Base-by-base conservation (phyloP, 2,113 vertebrate species). In the Cygnus atratus region DNA sequence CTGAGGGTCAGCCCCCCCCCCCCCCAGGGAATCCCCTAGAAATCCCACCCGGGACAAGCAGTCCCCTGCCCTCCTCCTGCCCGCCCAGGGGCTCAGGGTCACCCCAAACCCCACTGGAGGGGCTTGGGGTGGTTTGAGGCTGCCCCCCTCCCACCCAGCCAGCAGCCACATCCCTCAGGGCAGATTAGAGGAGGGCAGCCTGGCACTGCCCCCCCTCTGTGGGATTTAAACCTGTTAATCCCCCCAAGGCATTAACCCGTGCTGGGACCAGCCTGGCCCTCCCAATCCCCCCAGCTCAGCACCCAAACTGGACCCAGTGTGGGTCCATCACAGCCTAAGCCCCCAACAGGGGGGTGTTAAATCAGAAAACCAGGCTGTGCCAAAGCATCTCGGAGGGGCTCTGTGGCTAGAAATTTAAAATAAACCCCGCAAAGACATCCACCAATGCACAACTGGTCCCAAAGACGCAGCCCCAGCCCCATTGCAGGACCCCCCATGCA, bases 181-280 rank as follows among this genome's bases (percentile, higher is more conserved):
- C 62, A 33, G 81, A 87, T 96, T 91, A 96, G 14, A 90, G 67
- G 68, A 41, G 8, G 25, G 33, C 33, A 74, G 39, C 39, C 29
- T n/a, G 10, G 31, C 74, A 74, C 57, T 18, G 16, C 44, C 19
- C 19, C 28, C 55, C n/a, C n/a, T 11, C 43, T 1, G 1, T 20
- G 31, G 63, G 92, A 94, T 97, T 97, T 93, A n/a, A 90, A 68
- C 55, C 59, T 33, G 71, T 88, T 95, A 95, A 95, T 93, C 91
- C n/a, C 25, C 57, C 37, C 1, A 0, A 84, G 46, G 79, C 73
- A 94, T 94, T 91, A 92, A 93, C 86, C 43, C 28, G 2, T 63
- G 52, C 72, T 29, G 44, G 35, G 35, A 77, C 25, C 63, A 86
- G 75, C 71, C 2, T 0, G 29, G 43, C 39, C 41, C 24, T 59